Conservation (phyloP, 1,140 invertebrate genomes). For the Drosophila neocordata region DNA sequence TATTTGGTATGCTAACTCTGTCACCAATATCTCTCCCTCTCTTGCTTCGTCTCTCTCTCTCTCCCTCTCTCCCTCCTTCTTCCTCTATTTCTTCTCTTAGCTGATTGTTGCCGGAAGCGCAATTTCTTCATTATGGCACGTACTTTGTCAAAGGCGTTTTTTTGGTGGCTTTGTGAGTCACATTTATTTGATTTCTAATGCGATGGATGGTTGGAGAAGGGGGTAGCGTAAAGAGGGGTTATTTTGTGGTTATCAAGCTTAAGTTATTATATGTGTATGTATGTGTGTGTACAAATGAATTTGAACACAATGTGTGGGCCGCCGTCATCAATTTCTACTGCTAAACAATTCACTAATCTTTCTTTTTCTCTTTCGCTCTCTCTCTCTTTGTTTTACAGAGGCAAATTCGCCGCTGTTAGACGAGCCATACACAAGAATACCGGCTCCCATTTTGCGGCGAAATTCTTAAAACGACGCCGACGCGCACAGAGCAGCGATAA, state of each 20-base stretch:
- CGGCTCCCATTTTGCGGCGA: conserved; percentile 95
- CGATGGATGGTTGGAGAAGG: not conserved
- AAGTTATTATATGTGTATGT: conserved; percentile 41
- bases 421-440: conserved; percentile 93
- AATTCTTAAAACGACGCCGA: conserved; percentile 95
- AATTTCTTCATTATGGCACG: conserved; percentile 81
- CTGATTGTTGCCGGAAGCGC: conserved; percentile 71
- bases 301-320: conserved; percentile 23
- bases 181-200: conserved; percentile 39
- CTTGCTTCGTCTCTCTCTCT: conserved; percentile 14
- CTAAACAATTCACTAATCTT: not conserved
- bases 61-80: not conserved
- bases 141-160: conserved; percentile 74
- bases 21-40: conserved; percentile 33
- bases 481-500: conserved; percentile 90
- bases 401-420: conserved; percentile 97
- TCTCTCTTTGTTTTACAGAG: conserved; percentile 86
- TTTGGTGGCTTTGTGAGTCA: conserved; percentile 37
- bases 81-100: conserved; percentile 8
- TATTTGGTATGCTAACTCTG: conserved; percentile 74
- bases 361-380: conserved; percentile 4
- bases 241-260: not conserved
- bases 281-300: not conserved
- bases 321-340: not conserved
- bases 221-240: not conserved